Evolutionary conservation across 2,797 vertebrate species (phyloP).

Genomic region (Leptodactylus fallax): DNA sequence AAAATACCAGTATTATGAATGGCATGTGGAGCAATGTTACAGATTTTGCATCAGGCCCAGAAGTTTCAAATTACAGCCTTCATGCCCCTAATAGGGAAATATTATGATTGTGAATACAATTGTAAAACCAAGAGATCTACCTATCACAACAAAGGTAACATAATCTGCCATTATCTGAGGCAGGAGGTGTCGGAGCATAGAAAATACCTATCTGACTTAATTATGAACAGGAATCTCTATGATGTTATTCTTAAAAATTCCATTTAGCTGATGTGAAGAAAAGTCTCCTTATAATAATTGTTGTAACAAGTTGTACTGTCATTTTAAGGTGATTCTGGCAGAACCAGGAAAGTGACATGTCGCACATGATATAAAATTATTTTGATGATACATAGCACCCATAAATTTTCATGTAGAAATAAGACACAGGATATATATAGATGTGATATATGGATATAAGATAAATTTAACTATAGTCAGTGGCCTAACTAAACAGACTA

Average conservation of each 20-base stretch:
- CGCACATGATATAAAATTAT: neutral
- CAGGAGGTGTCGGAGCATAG: neutral
- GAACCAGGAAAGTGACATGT: neutral
- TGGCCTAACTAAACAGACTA: too few species aligned
- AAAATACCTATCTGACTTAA: neutral
- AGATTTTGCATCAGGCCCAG: neutral
- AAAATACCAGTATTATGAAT: too few species aligned
- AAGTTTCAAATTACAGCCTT: neutral
- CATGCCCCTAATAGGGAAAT: neutral
- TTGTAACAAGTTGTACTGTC: neutral
- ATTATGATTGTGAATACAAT: neutral
- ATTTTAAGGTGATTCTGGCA: neutral
- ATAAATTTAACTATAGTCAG: neutral
- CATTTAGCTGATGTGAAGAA: neutral
- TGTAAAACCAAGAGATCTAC: neutral
- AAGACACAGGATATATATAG: too few species aligned
- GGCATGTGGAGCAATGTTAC: too few species aligned
- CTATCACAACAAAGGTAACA: neutral
- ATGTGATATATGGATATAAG: neutral
- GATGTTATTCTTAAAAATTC: slow-evolving; percentile 17
- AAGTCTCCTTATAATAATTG: neutral
- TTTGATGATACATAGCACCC: neutral
- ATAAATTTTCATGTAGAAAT: neutral
- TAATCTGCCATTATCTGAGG: neutral
- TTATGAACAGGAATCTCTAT: neutral